These are phyloP conservation scores for Huso huso DNA, from an alignment of 2,797 vertebrate genomes.

Conservation along the genomic window DNA sequence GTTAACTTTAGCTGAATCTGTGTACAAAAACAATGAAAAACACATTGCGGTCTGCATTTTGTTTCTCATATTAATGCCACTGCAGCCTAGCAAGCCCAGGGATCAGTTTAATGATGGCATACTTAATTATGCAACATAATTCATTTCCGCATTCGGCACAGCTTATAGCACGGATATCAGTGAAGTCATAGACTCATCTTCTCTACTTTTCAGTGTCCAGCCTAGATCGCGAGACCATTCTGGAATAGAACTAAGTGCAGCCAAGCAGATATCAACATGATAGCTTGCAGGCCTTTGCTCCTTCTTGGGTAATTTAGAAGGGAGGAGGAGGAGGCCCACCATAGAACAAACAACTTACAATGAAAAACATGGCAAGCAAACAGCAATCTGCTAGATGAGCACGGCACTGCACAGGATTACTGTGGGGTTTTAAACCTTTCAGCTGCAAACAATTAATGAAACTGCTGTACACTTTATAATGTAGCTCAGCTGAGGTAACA, in stretches of 20 bases:
- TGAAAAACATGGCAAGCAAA: not conserved
- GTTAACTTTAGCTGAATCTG: no score
- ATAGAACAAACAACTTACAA: not conserved
- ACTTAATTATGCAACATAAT: no score
- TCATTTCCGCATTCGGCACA: no score
- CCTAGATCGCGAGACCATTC: no score
- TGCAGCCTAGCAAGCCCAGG: not conserved
- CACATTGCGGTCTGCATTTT: no score
- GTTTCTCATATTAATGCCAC: not conserved
- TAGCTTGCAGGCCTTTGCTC: no score
- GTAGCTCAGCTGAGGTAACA: constrained; percentile 82
- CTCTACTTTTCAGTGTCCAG: no score
- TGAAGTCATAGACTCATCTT: no score
- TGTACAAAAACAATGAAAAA: no score
- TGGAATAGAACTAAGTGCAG: no score
- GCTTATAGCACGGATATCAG: no score
- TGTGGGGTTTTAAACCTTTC: constrained; percentile 31
- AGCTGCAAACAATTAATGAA: constrained; percentile 66
- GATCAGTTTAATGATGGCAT: not conserved
- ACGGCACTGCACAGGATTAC: constrained; percentile 47
- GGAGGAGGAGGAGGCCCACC: not conserved
- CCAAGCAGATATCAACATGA: no score
- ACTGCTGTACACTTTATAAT: constrained; percentile 79
- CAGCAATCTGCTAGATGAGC: constrained; percentile 45
- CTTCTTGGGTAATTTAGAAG: not conserved